Evolutionary conservation across 2,113 vertebrate species (phyloP).

Genomic region (Dolichotis patagonum): DNA sequence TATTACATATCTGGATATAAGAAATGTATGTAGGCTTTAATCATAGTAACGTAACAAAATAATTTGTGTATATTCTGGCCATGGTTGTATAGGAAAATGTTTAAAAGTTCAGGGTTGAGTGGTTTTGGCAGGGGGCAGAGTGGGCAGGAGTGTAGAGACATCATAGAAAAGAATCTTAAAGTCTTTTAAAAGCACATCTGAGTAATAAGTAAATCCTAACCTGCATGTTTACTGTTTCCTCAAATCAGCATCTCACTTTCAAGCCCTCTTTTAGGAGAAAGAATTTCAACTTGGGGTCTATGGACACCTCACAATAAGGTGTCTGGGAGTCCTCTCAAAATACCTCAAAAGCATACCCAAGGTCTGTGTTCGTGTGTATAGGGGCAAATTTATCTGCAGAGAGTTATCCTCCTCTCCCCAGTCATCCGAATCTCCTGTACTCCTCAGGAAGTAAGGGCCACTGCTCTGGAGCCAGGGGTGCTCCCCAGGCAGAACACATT

Average conservation of each 20-base stretch:
- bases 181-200: not conserved
- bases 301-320: not conserved
- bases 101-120: not conserved
- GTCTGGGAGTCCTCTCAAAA: not conserved
- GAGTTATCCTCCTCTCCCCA: not conserved
- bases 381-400: not conserved
- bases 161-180: not conserved
- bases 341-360: not conserved
- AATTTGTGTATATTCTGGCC: not conserved
- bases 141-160: not conserved
- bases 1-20: not conserved
- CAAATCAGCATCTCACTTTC: not conserved
- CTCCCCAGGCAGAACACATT: not conserved
- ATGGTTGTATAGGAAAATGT: not conserved
- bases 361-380: not conserved
- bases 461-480: not conserved
- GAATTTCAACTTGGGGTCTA: not conserved
- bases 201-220: not conserved
- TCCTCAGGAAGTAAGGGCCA: not conserved
- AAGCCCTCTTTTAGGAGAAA: not conserved
- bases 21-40: not conserved
- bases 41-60: not conserved
- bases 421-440: not conserved
- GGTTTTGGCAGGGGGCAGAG: not conserved
- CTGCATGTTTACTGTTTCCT: not conserved